Percentiles rank a stretch among this genome's conserved stretches.
phyloP scores from a whole-genome alignment of 2,888 invertebrate species.

The Rotaria magnacalcarata region DNA sequence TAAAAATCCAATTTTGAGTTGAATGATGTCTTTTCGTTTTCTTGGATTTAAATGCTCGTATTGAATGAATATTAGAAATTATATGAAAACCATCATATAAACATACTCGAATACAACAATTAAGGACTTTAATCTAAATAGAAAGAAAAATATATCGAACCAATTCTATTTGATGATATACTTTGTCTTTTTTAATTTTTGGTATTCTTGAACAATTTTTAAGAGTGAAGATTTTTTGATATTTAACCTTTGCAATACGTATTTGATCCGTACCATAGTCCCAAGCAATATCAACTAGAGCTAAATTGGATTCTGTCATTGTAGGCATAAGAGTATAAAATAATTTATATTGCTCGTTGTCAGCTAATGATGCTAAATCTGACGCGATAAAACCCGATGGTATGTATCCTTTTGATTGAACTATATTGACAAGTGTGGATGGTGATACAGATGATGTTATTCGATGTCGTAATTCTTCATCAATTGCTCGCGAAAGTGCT shows the following conservation, averaged over 20 bases:
- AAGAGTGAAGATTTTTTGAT: background rate
- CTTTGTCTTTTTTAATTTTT: background rate
- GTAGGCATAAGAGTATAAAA: background rate
- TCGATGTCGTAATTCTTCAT: background rate
- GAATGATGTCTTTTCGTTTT: background rate
- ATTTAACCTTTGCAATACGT: too few species aligned
- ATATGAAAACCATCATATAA: constrained; percentile 25
- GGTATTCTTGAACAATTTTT: constrained; percentile 15
- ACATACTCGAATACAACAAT: constrained; percentile 23
- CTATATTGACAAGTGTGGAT: background rate
- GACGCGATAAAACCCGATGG: constrained; percentile 24
- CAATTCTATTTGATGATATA: background rate
- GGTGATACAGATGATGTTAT: background rate
- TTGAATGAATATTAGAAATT: constrained; percentile 34
- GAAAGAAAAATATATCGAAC: too few species aligned
- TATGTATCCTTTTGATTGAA: background rate
- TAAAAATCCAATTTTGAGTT: background rate
- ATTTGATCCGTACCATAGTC: background rate
- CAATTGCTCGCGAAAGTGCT: background rate
- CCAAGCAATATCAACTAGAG: background rate
- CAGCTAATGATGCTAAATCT: background rate
- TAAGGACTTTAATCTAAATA: background rate
- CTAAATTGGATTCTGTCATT: background rate
- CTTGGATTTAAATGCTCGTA: background rate
- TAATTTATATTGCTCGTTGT: background rate